Base-by-base conservation (phyloP, 1,140 invertebrate genomes). In the Rhagoletis zephyria region DNA sequence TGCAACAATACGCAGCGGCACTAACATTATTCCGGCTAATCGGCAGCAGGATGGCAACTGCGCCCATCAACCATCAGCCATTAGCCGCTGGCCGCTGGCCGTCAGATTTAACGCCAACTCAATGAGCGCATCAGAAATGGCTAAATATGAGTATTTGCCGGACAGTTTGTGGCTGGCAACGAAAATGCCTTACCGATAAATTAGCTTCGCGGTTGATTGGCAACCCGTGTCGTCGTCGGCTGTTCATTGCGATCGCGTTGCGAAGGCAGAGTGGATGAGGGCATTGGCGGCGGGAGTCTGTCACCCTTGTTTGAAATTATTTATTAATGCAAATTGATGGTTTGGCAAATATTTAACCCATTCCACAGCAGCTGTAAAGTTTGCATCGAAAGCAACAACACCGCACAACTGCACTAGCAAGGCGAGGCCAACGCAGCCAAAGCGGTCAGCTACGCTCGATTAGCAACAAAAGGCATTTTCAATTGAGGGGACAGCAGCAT, bases 301-400 rank as follows among this genome's bases (percentile, higher is more conserved):
- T 10, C 40, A 48, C 12, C 4, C 70, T 74, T 74, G 16, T 51
- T 74, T 74, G 12, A 74, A 74, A 16, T 74, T 74, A 48, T 48
- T 74, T 74, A 51, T 48, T 74, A 74, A 74, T n/a, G 42, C 6
- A 74, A 74, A 51, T 16, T 74, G 70, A 16, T 74, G 61, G 6
- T 67, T 51, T n/a, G 67, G 10, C 67, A 48, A 74, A 16, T 48
- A 40, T 74, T 74, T 48, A 74, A 48, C n/a, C 61, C 45, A 74
- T 6, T 45, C 40, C 40, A 42, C 7, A 14, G 10, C 67, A 45
- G 67, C 67, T 70, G 67, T 74, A 48, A 51, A 48, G 70, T 9
- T 48, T 30, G 45, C 70, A 74, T 0, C 16, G 19, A n/a, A 74
- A 45, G 4, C 70, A 5, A 70, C 40, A 45, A 70, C 12, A 63